phyloP scores from a whole-genome alignment of 2,113 vertebrate species.

The Hippocampus comes region DNA sequence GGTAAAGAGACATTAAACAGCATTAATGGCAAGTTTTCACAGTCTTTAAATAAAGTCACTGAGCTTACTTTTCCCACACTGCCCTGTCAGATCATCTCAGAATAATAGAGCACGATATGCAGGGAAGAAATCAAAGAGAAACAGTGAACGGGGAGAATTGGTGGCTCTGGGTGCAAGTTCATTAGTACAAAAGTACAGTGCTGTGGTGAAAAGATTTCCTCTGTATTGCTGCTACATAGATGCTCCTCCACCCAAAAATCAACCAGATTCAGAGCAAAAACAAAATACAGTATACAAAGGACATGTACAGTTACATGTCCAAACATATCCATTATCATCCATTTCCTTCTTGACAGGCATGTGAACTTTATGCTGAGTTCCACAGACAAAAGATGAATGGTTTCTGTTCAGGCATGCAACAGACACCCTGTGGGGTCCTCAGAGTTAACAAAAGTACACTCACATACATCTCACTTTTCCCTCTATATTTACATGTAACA shows the following conservation, averaged over 20 bases:
- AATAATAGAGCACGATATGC: conserved; percentile 52
- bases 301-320: conserved; percentile 38
- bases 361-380: conserved; percentile 66
- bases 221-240: conserved; percentile 78
- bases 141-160: conserved; percentile 63
- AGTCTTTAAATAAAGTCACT: conserved; percentile 33
- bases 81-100: conserved; percentile 36
- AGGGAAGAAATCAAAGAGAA: conserved; percentile 29
- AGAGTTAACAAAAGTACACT: conserved; percentile 81
- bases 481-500: conserved; percentile 80
- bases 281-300: conserved; percentile 41
- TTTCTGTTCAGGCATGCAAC: conserved; percentile 85
- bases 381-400: conserved; percentile 78
- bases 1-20: conserved; percentile 36
- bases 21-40: conserved; percentile 45
- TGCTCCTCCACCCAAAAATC: conserved; percentile 59
- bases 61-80: conserved; percentile 24
- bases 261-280: conserved; percentile 48
- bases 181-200: conserved; percentile 76
- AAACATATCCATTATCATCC: conserved; percentile 51
- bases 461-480: conserved; percentile 70
- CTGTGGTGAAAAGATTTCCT: conserved; percentile 71
- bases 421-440: conserved; percentile 84
- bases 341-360: conserved; percentile 65
- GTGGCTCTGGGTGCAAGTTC: conserved; percentile 72